Evolutionary conservation across 37 sponge, comb jelly and placozoan genomes (phyloP).

Genomic region (Tethya wilhelma): DNA sequence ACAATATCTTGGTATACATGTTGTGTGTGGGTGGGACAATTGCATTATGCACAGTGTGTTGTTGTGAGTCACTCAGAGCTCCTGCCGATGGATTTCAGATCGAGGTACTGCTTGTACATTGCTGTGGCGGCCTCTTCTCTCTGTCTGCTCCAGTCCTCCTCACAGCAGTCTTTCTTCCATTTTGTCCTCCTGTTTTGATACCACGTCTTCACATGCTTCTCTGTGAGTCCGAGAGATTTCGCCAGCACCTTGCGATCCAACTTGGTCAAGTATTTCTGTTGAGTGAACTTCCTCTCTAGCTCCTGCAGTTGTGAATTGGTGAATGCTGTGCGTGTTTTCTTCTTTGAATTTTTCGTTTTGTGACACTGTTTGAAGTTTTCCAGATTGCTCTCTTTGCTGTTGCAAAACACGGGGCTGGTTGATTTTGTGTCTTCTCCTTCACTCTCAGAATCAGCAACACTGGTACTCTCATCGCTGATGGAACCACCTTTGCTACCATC

Average conservation of each 20-base stretch:
- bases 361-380: background rate
- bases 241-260: slow-evolving; percentile 57
- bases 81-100: background rate
- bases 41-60: background rate
- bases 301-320: slow-evolving; percentile 57
- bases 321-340: slow-evolving; percentile 74
- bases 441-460: background rate
- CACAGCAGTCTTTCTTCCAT: slow-evolving; percentile 69
- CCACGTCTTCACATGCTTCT: slow-evolving; percentile 85
- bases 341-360: slow-evolving; percentile 10
- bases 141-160: slow-evolving; percentile 74
- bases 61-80: too few relatives aligned
- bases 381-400: too few relatives aligned
- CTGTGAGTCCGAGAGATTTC: slow-evolving; percentile 49
- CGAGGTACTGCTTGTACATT: slow-evolving; percentile 75
- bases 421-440: background rate
- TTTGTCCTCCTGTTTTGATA: slow-evolving; percentile 84
- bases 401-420: too few relatives aligned
- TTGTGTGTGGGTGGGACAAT: too few relatives aligned
- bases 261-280: slow-evolving; percentile 75
- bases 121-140: slow-evolving; percentile 63
- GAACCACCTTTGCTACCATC: too few relatives aligned
- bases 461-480: background rate
- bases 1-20: too few relatives aligned
- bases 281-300: slow-evolving; percentile 54